Evolutionary conservation across 2,113 vertebrate species (phyloP).

Genomic region (Callithrix jacchus): DNA sequence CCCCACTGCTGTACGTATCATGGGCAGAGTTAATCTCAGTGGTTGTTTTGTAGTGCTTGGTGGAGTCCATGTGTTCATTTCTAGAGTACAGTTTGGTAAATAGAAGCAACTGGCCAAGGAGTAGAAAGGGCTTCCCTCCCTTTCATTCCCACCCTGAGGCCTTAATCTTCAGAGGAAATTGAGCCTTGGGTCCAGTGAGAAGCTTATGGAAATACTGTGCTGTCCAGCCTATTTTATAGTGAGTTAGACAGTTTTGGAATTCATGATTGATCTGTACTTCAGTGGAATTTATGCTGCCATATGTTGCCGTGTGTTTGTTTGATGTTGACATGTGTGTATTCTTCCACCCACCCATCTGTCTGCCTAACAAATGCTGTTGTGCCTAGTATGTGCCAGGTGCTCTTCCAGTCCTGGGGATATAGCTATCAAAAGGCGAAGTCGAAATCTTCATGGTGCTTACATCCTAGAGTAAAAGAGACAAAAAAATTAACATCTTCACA

Average conservation of each 20-base stretch:
- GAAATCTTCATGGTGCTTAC: not conserved
- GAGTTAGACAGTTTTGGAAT: not conserved
- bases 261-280: not conserved
- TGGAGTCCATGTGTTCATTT: not conserved
- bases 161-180: not conserved
- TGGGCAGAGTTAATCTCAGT: not conserved
- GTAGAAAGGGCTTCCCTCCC: accelerated
- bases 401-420: not conserved
- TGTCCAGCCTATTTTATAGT: not conserved
- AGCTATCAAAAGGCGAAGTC: not conserved
- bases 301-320: not conserved
- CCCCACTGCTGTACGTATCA: not conserved
- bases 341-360: not conserved
- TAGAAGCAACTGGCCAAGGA: not conserved
- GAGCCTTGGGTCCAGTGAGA: not conserved
- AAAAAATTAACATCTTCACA: not conserved
- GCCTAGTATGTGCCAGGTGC: not conserved
- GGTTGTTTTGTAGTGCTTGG: not conserved
- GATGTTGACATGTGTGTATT: not conserved
- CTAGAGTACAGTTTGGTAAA: not conserved
- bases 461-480: not conserved
- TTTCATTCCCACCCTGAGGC: accelerated
- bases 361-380: too few relatives aligned
- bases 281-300: not conserved
- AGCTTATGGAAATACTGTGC: not conserved